Evolutionary conservation across 2,113 vertebrate species (phyloP).

Genomic region (Macquaria australasica): DNA sequence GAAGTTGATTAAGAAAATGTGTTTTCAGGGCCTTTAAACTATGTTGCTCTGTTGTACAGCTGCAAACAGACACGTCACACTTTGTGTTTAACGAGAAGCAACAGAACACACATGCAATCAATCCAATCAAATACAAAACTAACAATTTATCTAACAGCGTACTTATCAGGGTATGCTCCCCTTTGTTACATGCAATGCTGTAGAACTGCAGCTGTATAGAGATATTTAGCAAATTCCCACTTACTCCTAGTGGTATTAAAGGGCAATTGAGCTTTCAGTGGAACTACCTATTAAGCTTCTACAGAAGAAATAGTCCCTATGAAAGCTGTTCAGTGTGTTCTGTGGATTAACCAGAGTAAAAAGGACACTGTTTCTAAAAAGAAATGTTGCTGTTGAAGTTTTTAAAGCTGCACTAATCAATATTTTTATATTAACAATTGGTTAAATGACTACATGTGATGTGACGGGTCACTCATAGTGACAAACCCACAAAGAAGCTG

Average conservation of each 20-base stretch:
- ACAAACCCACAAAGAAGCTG: neutral
- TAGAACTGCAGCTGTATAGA: slow-evolving; percentile 2
- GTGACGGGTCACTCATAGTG: neutral
- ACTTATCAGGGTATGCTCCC: neutral
- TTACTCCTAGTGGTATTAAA: neutral
- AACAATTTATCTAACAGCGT: slow-evolving; percentile 14
- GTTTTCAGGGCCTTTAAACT: slow-evolving; percentile 41
- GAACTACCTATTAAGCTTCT: neutral
- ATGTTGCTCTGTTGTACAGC: slow-evolving; percentile 26
- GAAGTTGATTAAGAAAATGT: slow-evolving; percentile 36
- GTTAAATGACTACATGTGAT: neutral
- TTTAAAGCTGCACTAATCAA: neutral
- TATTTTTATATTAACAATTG: neutral
- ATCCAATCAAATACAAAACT: slow-evolving; percentile 31
- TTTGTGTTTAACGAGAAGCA: neutral
- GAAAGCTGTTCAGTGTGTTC: slow-evolving; percentile 6
- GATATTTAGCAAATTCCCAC: slow-evolving; percentile 7
- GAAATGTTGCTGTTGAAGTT: neutral
- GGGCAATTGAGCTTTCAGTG: neutral
- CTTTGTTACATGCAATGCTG: neutral
- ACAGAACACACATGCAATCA: slow-evolving; percentile 38
- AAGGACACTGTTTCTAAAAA: neutral
- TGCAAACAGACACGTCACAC: slow-evolving; percentile 26
- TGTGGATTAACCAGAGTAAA: neutral
- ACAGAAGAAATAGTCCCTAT: neutral